Conservation (phyloP, 2,797 vertebrate species). For the Chlorospingus flavigularis region DNA sequence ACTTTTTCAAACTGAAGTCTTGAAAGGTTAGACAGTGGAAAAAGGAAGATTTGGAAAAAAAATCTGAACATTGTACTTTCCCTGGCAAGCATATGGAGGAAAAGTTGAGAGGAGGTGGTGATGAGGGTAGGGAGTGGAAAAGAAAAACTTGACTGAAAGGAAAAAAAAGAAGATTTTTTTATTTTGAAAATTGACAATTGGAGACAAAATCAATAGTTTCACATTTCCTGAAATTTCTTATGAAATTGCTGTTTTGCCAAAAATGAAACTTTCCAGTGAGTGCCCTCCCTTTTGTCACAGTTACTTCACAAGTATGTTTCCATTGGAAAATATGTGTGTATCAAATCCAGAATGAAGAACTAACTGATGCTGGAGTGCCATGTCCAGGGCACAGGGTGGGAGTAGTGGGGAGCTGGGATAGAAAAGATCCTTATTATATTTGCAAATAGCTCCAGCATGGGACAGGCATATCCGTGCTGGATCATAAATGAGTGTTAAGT, state of each 20-base stretch:
- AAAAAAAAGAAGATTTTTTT: not conserved
- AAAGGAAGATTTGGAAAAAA: conserved; percentile 49
- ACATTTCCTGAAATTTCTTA: not conserved
- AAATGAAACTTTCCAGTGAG: not conserved
- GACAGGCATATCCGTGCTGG: not conserved
- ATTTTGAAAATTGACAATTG: conserved; percentile 9
- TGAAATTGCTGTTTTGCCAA: not conserved
- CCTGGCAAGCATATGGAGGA: conserved; percentile 29
- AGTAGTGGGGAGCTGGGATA: not conserved
- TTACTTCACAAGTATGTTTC: not conserved
- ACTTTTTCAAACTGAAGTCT: not conserved
- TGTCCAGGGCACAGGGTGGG: not conserved
- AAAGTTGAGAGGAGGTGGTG: not conserved
- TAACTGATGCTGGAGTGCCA: not conserved
- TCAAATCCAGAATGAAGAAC: not conserved
- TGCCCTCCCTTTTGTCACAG: not conserved
- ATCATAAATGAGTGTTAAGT: not conserved
- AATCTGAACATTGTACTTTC: conserved; percentile 26
- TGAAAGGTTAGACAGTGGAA: conserved; percentile 48
- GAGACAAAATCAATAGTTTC: conserved; percentile 31
- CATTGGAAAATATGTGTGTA: not conserved
- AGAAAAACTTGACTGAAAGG: not conserved
- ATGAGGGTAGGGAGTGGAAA: not conserved
- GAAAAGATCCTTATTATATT: not conserved
- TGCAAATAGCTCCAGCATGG: not conserved